These are phyloP conservation scores for Brachyrhaphis roseni DNA, from an alignment of 2,797 vertebrate genomes.

Conservation along the genomic window DNA sequence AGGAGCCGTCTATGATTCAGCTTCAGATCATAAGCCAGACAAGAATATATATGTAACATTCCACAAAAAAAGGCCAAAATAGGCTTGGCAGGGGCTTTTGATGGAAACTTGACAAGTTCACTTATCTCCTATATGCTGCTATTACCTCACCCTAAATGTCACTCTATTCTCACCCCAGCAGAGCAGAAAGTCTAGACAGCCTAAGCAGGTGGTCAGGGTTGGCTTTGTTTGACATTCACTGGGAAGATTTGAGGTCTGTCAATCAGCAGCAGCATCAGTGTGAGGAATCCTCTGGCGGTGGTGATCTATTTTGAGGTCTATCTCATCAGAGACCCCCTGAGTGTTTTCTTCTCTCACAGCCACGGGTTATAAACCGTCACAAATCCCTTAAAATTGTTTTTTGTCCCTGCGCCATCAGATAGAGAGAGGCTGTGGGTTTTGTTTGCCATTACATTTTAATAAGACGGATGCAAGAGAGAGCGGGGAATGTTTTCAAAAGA, in stretches of 20 bases:
- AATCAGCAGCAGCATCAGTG: constrained; percentile 52
- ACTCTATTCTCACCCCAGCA: constrained; percentile 19
- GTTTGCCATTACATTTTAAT: constrained; percentile 77
- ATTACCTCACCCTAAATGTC: constrained; percentile 17
- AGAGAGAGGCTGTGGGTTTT: constrained; percentile 62
- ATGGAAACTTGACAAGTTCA: constrained; percentile 24
- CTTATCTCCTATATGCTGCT: constrained; percentile 16
- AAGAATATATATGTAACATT: constrained; percentile 48
- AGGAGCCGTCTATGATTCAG: constrained; percentile 30
- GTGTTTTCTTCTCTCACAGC: constrained; percentile 61
- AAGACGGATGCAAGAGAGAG: constrained; percentile 62
- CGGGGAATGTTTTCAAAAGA: constrained; percentile 54
- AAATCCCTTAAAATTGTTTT: constrained; percentile 76
- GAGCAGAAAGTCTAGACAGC: constrained; percentile 20
- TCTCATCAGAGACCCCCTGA: constrained; percentile 71
- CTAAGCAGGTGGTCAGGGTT: constrained; percentile 38
- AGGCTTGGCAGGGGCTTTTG: constrained; percentile 35
- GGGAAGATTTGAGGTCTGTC: constrained; percentile 56
- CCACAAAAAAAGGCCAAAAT: constrained; percentile 26
- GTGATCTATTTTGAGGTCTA: constrained; percentile 72
- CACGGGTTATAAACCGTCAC: constrained; percentile 60
- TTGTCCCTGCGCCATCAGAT: constrained; percentile 67
- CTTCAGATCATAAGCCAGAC: constrained; percentile 51
- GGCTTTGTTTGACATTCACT: constrained; percentile 32
- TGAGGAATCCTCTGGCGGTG: constrained; percentile 55